Evolutionary conservation across 2,113 vertebrate genomes (phyloP).

Genomic region (Poeciliopsis occidentalis): DNA sequence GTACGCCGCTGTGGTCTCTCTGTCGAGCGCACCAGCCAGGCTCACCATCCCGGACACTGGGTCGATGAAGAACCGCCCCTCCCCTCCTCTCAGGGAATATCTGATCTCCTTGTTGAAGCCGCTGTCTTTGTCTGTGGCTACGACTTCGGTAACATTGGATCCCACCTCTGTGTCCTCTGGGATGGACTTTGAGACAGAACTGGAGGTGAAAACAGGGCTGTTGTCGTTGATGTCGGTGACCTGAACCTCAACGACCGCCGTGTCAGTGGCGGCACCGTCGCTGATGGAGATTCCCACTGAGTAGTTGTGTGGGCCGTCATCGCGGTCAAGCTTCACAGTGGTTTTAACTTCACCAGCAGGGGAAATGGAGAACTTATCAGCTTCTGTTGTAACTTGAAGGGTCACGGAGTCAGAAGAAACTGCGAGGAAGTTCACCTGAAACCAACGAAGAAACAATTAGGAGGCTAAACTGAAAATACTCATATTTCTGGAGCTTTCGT

Average conservation of each 20-base stretch:
- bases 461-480: too few species aligned
- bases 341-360: constrained; percentile 65
- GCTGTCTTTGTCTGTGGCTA: constrained; percentile 72
- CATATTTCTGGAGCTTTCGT: too few species aligned
- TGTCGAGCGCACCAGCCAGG: constrained; percentile 69
- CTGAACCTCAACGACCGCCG: constrained; percentile 65
- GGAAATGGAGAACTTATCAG: constrained; percentile 70
- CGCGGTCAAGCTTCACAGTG: constrained; percentile 73
- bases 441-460: not conserved
- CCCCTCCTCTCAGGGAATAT: constrained; percentile 75
- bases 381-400: constrained; percentile 62
- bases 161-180: constrained; percentile 48
- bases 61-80: constrained; percentile 75
- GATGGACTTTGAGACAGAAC: constrained; percentile 16
- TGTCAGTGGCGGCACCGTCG: constrained; percentile 65
- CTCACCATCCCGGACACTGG: constrained; percentile 66
- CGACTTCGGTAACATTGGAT: constrained; percentile 15
- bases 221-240: constrained; percentile 83
- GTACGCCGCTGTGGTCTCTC: constrained; percentile 73
- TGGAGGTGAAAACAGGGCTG: constrained; percentile 67
- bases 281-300: constrained; percentile 74
- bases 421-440: constrained; percentile 53
- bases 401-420: constrained; percentile 31
- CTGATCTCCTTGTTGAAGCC: constrained; percentile 79
- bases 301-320: constrained; percentile 71